Evolutionary conservation across 2,113 vertebrate species (phyloP).

Genomic region (Origma solitaria): DNA sequence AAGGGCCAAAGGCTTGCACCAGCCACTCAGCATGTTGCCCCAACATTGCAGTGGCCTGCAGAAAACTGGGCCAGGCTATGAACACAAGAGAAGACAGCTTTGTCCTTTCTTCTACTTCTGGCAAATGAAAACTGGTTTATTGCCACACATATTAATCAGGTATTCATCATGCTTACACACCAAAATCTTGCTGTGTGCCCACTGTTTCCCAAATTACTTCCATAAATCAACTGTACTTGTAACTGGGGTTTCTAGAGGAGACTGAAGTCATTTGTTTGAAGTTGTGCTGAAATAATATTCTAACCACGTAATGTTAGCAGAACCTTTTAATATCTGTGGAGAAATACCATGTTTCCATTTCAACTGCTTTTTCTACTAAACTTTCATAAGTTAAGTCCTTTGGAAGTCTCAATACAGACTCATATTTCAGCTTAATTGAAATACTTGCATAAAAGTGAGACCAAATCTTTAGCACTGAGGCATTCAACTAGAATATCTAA

Average conservation of each 20-base stretch:
- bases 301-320: background rate
- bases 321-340: background rate
- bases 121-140: background rate
- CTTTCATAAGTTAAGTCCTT: background rate
- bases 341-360: background rate
- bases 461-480: background rate
- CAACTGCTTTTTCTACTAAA: background rate
- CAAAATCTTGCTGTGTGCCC: background rate
- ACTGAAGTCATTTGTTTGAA: background rate
- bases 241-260: background rate
- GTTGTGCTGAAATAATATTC: background rate
- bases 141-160: background rate
- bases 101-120: background rate
- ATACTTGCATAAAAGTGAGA: background rate
- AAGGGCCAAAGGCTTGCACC: background rate
- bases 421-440: background rate
- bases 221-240: background rate
- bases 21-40: background rate
- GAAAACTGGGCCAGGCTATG: background rate
- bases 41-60: background rate
- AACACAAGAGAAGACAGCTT: accelerated
- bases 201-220: background rate
- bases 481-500: background rate
- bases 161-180: background rate
- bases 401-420: background rate